phyloP scores from a whole-genome alignment of 2,113 vertebrate genomes.

The Chaetura pelagica region DNA sequence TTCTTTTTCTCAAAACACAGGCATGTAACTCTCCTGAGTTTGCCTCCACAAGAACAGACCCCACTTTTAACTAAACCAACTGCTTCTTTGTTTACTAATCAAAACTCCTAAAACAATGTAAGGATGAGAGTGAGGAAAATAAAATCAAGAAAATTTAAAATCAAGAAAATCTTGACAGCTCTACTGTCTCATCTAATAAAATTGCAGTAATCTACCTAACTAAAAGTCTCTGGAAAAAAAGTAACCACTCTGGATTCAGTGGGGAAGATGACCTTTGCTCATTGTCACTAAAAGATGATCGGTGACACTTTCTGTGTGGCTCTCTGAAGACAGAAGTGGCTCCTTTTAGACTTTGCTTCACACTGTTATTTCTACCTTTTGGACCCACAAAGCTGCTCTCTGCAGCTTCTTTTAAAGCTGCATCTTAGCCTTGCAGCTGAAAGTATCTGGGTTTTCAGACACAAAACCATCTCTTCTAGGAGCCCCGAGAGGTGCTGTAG shows the following conservation, averaged over 20 bases:
- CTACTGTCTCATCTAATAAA: neutral
- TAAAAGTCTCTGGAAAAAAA: neutral
- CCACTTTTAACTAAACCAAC: slow-evolving; percentile 42
- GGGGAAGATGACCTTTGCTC: neutral
- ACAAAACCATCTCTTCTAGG: neutral
- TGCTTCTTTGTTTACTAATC: slow-evolving; percentile 28
- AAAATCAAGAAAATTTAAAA: neutral
- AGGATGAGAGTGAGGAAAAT: neutral
- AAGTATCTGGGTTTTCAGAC: neutral
- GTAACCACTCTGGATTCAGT: neutral
- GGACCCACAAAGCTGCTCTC: neutral
- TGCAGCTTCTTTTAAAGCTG: neutral
- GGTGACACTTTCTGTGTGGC: neutral
- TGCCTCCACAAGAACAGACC: neutral
- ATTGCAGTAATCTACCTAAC: neutral
- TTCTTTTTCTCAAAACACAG: slow-evolving; percentile 21
- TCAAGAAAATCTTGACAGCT: neutral
- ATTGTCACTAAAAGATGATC: neutral
- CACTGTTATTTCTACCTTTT: neutral
- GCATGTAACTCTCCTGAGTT: neutral
- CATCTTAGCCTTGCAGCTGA: neutral
- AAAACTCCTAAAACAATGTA: neutral
- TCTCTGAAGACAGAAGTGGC: neutral
- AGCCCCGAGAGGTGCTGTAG: neutral
- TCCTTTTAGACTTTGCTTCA: neutral